Base-by-base conservation (phyloP, 2,888 invertebrate species). In the Gnatocerus cornutus region DNA sequence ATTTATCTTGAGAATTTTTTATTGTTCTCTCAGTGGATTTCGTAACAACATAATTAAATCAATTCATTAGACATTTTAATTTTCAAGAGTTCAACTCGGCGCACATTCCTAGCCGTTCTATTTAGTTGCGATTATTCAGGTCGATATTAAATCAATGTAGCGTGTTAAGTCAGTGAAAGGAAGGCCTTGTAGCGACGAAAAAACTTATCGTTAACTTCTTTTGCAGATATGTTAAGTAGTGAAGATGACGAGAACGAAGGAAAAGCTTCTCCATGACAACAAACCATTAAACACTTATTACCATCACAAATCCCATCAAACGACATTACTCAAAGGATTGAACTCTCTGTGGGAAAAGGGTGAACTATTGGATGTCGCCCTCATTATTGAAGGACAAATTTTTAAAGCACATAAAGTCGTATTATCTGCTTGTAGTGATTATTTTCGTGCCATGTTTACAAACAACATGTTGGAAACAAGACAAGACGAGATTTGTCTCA, bases 361-460 rank as follows among this genome's bases (percentile, higher is more conserved):
- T 53, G 87, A 90, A 71, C 84, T 92, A 9, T 87, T 91, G 72
- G 92, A 92, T 83, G 89, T 92, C 9, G 90, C 90, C 0, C 85
- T 92, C 7, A 84, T 90, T 50, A 90, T 90, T n/a, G 90, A 90
- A 77, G 90, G 89, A 21, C 86, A 87, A 76, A 84, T 87, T 8
- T 91, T 91, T 78, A 87, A 88, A 86, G 92, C 91, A 0, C 92
- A 93, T 79, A 88, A 90, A 71, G 90, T 89, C 0, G 91, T 92
- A 0, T 83, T 92, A 69, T 90, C 92, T 1, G 90, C 92, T 27
- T 91, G 91, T 78, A 91, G 91, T 77, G 91, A 91, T 77, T 93
- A 92, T 77, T 93, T 93, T 83, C 87, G 90, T 73, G 92, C 92
- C 56, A 92, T 92, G 92, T 93, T 93, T 78, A 91, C 91, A 0